Evolutionary conservation across 2,797 vertebrate species (phyloP).

Genomic region (Typhlichthys eigenmanni): DNA sequence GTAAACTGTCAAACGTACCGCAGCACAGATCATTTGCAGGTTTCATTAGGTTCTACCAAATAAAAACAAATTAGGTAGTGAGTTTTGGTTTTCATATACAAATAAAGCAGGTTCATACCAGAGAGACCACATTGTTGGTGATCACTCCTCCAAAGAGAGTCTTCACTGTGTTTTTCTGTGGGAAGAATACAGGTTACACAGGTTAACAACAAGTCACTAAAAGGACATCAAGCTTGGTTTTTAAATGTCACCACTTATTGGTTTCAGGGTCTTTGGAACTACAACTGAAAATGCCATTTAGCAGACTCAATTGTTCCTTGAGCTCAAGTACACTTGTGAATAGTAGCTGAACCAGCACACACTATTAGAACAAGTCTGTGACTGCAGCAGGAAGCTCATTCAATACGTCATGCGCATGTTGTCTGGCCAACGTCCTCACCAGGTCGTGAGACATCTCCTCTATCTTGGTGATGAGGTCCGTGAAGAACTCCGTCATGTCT

Average conservation of each 20-base stretch:
- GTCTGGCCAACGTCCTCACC: slow-evolving; percentile 68
- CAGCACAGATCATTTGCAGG: too few relatives aligned
- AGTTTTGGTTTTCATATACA: background rate
- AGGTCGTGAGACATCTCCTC: slow-evolving; percentile 98
- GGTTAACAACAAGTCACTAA: background rate
- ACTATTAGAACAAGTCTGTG: background rate
- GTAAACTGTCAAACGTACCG: too few relatives aligned
- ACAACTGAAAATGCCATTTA: too few relatives aligned
- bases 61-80: background rate
- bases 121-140: slow-evolving; percentile 97
- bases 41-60: too few relatives aligned
- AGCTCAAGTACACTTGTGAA: too few relatives aligned
- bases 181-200: background rate
- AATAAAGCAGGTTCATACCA: slow-evolving; percentile 79
- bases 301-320: too few relatives aligned
- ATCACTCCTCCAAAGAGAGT: slow-evolving; percentile 97
- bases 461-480: slow-evolving; percentile 98
- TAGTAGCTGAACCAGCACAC: too few relatives aligned
- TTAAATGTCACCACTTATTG: too few relatives aligned
- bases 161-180: slow-evolving; percentile 98
- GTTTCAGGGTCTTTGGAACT: too few relatives aligned
- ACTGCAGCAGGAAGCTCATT: background rate
- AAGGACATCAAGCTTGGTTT: background rate
- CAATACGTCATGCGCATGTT: background rate
- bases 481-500: slow-evolving; percentile 99